Evolutionary conservation across 2,888 invertebrate species (phyloP), one percentile per base, ranked within the genome.

Genomic region (Orthosia gracilis): DNA sequence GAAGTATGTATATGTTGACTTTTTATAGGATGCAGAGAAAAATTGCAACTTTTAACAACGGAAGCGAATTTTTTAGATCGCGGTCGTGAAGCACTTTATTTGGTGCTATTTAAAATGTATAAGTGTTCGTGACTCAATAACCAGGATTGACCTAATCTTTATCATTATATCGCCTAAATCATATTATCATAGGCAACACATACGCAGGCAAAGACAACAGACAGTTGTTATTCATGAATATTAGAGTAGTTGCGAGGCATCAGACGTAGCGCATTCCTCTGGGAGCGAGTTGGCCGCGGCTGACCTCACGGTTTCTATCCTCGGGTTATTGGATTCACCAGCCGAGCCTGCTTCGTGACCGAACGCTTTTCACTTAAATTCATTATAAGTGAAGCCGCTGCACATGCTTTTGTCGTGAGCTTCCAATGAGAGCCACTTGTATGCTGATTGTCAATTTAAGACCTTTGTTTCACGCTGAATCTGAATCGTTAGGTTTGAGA

Each of bases 261-360:
- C 70, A 72, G 82, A 80, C 85, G 80, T 76, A 71, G 54, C 76
- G 67, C 45, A 76, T 79, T 87, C 91, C 87, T 79, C n/a, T 58
- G 90, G 88, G 90, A 89, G 80, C 47, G 80, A 76, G 86, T 26
- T 68, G 62, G 71, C 69, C 79, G 82, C 85, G 73, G 83, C 76
- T 87, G 88, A 86, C 87, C 88, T 85, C 86, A 84, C 67, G 62
- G 69, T 76, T 83, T 80, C 76, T 82, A 82, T 87, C 86, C 85
- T 88, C 84, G 85, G 84, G 72, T 92, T 93, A 93, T 94, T 92
- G 86, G 88, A 93, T 93, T 91, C 89, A 82, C 80, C 82, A 87
- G 82, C 82, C 82, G 86, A 87, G 85, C 85, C 88, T 87, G 80
- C 85, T 86, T 89, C 87, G 82, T 87, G 80, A 83, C 69, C 23